Conservation (phyloP, 53 echinoderm and acorn worm species). For the Antedon mediterranea region DNA sequence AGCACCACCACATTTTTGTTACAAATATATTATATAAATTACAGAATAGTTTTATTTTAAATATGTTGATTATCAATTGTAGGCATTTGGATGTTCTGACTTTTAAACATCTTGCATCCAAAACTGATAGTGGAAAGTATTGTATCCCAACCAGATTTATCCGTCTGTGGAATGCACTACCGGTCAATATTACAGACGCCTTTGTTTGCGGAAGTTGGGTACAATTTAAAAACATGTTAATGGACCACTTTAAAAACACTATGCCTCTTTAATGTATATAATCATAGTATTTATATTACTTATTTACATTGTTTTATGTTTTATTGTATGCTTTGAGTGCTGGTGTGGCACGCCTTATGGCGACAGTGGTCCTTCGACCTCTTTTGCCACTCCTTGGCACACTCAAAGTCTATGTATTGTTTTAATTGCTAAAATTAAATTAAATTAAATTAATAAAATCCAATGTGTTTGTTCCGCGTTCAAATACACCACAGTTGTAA, state of each 20-base stretch:
- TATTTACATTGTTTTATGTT: background rate
- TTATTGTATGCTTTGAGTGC: background rate
- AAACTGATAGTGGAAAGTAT: background rate
- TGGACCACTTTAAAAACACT: background rate
- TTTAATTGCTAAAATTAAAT: background rate
- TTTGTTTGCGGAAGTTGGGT: background rate
- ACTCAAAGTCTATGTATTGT: background rate
- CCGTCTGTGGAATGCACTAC: background rate
- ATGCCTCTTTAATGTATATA: background rate
- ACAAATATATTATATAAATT: background rate
- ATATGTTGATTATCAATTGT: background rate
- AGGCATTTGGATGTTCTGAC: background rate
- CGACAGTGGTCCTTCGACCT: background rate
- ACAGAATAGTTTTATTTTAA: background rate
- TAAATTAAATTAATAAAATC: background rate
- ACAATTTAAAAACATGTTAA: background rate
- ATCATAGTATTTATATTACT: background rate
- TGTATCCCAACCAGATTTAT: background rate
- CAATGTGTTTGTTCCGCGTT: too few species aligned
- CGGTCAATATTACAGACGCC: background rate
- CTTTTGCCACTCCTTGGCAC: background rate
- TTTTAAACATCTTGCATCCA: background rate
- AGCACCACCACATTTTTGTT: background rate
- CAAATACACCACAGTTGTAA: too few species aligned
- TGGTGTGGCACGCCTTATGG: background rate